Evolutionary conservation across 2,888 invertebrate species (phyloP).

Genomic region (Cylindroiulus punctatus): DNA sequence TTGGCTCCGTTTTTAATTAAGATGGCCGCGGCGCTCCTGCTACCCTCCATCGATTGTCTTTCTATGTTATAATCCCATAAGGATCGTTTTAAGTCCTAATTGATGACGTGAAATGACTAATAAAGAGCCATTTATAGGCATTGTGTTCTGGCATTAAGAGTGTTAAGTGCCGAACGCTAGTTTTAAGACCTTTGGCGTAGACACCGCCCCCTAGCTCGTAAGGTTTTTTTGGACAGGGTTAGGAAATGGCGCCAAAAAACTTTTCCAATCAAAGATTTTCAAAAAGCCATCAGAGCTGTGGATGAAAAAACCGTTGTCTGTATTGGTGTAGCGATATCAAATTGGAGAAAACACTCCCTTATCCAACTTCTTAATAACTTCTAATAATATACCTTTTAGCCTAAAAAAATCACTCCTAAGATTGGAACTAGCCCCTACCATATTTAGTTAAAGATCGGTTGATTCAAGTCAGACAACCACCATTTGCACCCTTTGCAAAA

Average conservation of each 20-base stretch:
- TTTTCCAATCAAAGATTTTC: background rate
- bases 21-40: conserved; percentile 7
- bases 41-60: background rate
- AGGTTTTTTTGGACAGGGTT: background rate
- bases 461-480: too few relatives aligned
- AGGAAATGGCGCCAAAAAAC: background rate
- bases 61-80: conserved; percentile 22
- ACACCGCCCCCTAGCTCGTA: background rate
- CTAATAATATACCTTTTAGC: too few relatives aligned
- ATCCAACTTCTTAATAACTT: too few relatives aligned
- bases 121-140: conserved; percentile 11
- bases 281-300: background rate
- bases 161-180: background rate
- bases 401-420: too few relatives aligned
- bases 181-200: background rate
- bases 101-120: conserved; percentile 29
- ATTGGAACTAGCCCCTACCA: too few relatives aligned
- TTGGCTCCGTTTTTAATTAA: conserved; percentile 11
- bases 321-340: too few relatives aligned
- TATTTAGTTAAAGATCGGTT: too few relatives aligned
- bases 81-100: conserved; percentile 42
- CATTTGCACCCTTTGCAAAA: too few relatives aligned
- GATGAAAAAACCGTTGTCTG: background rate
- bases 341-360: too few relatives aligned
- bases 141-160: background rate